Percentiles rank a stretch among this genome's conserved stretches.
phyloP scores from a whole-genome alignment of 2,888 invertebrate genomes.

The Aporophyla nigra region DNA sequence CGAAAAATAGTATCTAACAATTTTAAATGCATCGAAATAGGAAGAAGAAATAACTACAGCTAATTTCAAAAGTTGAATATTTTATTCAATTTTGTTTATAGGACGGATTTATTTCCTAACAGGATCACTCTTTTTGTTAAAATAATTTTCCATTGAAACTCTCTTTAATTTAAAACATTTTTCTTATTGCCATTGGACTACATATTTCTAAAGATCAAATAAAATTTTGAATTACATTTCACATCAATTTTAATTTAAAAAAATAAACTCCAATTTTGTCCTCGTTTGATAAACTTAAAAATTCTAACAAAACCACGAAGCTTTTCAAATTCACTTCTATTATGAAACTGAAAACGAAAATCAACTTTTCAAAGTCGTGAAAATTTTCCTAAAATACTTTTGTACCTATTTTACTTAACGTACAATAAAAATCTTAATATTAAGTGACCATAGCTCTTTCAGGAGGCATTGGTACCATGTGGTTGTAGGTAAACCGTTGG shows the following conservation, averaged over 20 bases:
- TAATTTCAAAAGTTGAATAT: constrained; percentile 3
- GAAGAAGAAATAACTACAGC: constrained; percentile 61
- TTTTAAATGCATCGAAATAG: constrained; percentile 71
- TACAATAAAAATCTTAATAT: constrained; percentile 25
- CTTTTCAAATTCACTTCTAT: neutral
- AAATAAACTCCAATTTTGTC: no score
- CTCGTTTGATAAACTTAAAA: neutral
- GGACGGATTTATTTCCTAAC: constrained; percentile 17
- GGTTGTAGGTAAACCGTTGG: constrained; percentile 95
- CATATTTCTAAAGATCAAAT: neutral
- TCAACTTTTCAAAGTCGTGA: constrained; percentile 41
- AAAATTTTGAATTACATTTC: neutral
- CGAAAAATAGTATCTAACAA: constrained; percentile 41
- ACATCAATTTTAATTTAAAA: neutral
- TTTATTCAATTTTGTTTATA: neutral
- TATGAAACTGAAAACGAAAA: constrained; percentile 31
- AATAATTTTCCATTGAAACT: neutral
- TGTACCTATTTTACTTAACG: constrained; percentile 30
- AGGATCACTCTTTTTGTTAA: neutral
- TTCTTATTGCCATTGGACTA: neutral
- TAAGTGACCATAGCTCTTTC: constrained; percentile 91
- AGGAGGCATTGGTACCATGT: constrained; percentile 93
- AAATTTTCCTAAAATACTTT: constrained; percentile 21
- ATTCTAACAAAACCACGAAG: no score
- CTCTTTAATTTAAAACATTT: neutral